Evolutionary conservation across 2,113 vertebrate genomes (phyloP), one percentile per base, ranked within the genome.

Genomic region (Glaucomys volans): DNA sequence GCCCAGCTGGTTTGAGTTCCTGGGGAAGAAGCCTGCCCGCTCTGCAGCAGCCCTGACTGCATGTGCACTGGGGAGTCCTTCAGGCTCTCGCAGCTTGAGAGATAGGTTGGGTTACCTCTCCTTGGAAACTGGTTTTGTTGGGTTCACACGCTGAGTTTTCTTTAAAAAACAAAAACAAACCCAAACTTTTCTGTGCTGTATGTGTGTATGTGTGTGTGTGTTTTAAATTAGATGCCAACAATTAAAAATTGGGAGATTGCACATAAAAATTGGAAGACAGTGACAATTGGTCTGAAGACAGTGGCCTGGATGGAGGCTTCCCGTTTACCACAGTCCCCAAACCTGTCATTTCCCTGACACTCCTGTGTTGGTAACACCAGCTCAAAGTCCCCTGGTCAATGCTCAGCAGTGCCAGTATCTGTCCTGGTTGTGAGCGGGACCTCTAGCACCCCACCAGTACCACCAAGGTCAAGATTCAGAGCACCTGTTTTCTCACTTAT

Each of bases 161-260:
- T 96, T n/a, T 54, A 54, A 54, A 54, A 52, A 57, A 90, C 92
- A 96, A 83, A 42, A 28, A 4, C 3, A 8, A 57, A 80, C 22
- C 76, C 44, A 47, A 54, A 35, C 50, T 57, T 37, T 81, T 28
- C 52, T 24, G 26, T 59, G 79, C 52, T 54, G 26, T 54, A 54
- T 54, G 50, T 20, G 24, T 54, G 54, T 83, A 90, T 52, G 5
- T 42, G 40, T 17, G 20, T n/a, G 54, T 8, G 37, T 64, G 28
- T 50, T 8, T 50, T 12, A n/a, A 93, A 91, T 47, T 64, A 83
- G 47, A 92, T 79, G 88, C 32, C 81, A 84, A 92, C 72, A 79
- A 74, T 93, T 92, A 81, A 84, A 96, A 97, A 82, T 59, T 80
- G 62, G 47, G 18, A 96, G 47, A 90, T 72, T 90, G 96, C 88